Conservation (phyloP, 2,113 vertebrate genomes). For the Anolis carolinensis region DNA sequence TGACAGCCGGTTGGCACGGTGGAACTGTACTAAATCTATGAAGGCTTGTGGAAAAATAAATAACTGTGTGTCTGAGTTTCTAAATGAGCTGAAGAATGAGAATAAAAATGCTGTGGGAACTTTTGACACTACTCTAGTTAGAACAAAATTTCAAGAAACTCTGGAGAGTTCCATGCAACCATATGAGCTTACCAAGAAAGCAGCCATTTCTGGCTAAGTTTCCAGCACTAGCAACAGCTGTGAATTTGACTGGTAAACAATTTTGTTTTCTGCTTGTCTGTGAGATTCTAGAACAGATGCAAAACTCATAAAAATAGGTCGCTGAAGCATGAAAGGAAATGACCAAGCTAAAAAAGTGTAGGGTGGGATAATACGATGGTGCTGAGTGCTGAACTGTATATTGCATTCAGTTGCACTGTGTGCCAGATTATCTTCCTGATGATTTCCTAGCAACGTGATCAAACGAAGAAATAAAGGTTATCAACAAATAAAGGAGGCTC, state of each 20-base stretch:
- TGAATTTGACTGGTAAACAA: slow-evolving; percentile 58
- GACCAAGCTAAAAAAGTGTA: slow-evolving; percentile 53
- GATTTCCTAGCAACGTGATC: background rate
- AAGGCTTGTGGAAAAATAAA: slow-evolving; percentile 52
- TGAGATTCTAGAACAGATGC: slow-evolving; percentile 68
- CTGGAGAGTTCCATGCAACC: slow-evolving; percentile 63
- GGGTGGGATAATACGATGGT: accelerated
- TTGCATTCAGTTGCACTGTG: background rate
- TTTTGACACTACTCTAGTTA: slow-evolving; percentile 65
- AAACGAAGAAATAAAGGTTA: background rate
- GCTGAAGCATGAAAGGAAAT: slow-evolving; percentile 56
- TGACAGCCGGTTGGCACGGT: slow-evolving; percentile 23
- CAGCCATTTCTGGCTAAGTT: slow-evolving; percentile 60
- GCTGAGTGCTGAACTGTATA: background rate
- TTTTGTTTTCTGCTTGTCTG: slow-evolving; percentile 67
- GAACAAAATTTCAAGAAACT: slow-evolving; percentile 64
- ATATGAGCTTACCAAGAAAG: slow-evolving; percentile 68
- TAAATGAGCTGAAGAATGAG: slow-evolving; percentile 59
- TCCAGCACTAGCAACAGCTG: slow-evolving; percentile 61
- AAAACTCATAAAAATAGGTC: slow-evolving; percentile 59
- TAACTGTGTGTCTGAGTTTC: slow-evolving; percentile 53
- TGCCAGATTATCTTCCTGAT: accelerated
- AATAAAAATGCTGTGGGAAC: slow-evolving; percentile 58
- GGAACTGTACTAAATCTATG: slow-evolving; percentile 36
- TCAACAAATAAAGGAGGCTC: background rate